Base-by-base conservation (phyloP, 2,113 vertebrate species). In the Nibea coibor region DNA sequence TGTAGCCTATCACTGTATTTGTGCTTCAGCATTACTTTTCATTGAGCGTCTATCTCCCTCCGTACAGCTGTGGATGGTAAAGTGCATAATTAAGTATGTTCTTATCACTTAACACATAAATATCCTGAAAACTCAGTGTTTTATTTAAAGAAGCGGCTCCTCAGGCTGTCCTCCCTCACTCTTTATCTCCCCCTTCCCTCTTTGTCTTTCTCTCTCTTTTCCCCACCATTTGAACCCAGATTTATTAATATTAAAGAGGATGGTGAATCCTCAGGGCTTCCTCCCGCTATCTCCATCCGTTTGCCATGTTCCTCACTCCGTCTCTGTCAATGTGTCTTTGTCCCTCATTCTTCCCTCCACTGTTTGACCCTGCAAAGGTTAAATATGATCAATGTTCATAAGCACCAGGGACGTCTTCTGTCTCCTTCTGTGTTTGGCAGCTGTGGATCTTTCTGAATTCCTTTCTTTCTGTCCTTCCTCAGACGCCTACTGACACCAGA, bases 201-300 rank as follows among this genome's bases (percentile, higher is more conserved):
- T 12, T 3, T n/a, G 22, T 4, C 39, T 48, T 7, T 75, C 5
- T 65, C 50, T 70, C 47, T 81, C 69, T 56, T 28, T 73, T 50
- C 58, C 28, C 39, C 65, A 31, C 69, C 39, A 56, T 75, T 75
- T 84, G 70, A 84, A 79, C 75, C 58, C 66, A 28, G 47, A 61
- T 76, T 62, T 64, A 88, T 82, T 72, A 82, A 82, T 88, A 82
- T 76, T 73, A 70, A 85, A 76, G 59, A 69, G 43, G 63, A 72
- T 3, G 12, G 43, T 39, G 51, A 61, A 7, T 80, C 80, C 68
- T 70, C 57, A 16, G 75, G 86, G 76, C 72, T 66, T 77, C 75
- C 67, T 79, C 51, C 75, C 12, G 64, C 65, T 53, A 3, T 57
- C 75, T 74, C 39, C 62, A 16, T 51, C 54, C 10, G 10, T 70